Conservation (phyloP, 2,113 vertebrate genomes). For the Pachycephala philippinensis region DNA sequence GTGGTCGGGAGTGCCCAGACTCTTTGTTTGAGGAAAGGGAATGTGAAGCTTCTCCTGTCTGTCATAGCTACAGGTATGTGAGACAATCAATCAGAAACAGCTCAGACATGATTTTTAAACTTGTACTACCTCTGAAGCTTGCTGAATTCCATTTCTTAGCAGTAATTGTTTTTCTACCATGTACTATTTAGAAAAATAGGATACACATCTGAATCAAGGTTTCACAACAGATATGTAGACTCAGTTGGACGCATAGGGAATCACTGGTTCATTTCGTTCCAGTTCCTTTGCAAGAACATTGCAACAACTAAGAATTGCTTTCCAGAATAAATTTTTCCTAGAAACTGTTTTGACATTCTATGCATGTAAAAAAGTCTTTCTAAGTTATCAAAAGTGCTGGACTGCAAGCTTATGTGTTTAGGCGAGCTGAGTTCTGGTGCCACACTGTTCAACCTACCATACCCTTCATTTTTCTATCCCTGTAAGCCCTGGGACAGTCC, state of each 20-base stretch:
- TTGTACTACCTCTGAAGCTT: neutral
- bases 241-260: neutral
- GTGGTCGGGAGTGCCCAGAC: constrained; percentile 90
- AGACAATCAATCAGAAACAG: neutral
- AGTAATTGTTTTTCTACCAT: neutral
- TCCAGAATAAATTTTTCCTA: neutral
- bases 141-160: neutral
- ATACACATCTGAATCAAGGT: neutral
- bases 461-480: neutral
- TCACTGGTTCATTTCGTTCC: neutral
- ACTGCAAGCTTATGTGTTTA: neutral
- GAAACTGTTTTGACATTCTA: neutral
- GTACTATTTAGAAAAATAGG: neutral
- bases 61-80: constrained; percentile 88
- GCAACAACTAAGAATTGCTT: neutral
- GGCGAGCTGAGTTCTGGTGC: neutral
- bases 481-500: neutral
- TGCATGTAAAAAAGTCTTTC: neutral
- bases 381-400: neutral
- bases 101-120: neutral
- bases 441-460: neutral
- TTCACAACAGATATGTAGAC: neutral
- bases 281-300: neutral
- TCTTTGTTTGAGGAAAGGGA: constrained; percentile 87
- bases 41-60: constrained; percentile 78